Percentiles rank a stretch among this genome's conserved stretches.
These are phyloP conservation scores for Caenorhabditis angaria DNA, from an alignment of 2,888 invertebrate species.

Conservation along the genomic window DNA sequence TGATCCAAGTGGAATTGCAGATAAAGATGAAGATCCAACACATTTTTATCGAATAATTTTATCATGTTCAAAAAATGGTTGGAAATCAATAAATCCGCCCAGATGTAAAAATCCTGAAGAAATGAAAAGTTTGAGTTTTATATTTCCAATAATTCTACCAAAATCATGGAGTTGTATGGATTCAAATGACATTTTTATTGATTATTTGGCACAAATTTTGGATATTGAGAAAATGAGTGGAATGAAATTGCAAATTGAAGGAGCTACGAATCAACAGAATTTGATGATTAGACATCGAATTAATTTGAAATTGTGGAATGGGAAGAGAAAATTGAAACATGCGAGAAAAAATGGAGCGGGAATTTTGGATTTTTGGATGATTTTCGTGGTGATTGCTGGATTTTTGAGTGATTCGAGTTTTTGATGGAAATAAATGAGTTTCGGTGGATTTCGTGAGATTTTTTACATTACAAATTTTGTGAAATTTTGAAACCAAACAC, in stretches of 20 bases:
- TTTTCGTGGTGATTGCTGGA: too few relatives aligned
- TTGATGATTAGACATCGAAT: constrained; percentile 19
- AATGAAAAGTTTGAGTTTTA: constrained; percentile 23
- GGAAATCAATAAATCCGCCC: constrained; percentile 27
- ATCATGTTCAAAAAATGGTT: constrained; percentile 20
- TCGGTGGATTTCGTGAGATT: too few relatives aligned
- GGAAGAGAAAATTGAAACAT: too few relatives aligned
- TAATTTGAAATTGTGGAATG: constrained; percentile 22
- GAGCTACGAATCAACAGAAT: constrained; percentile 18
- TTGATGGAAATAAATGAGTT: too few relatives aligned
- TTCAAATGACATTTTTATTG: constrained; percentile 25
- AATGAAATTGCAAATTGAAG: constrained; percentile 24
- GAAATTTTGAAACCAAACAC: too few relatives aligned
- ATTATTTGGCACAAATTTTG: constrained; percentile 31
- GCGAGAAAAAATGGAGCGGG: too few relatives aligned
- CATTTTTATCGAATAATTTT: constrained; percentile 32
- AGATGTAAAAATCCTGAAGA: constrained; percentile 21
- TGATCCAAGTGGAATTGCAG: neutral
- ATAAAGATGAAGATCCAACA: constrained; percentile 6
- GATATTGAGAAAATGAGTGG: constrained; percentile 35
- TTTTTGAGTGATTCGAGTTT: too few relatives aligned
- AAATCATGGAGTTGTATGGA: constrained; percentile 9
- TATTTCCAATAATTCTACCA: constrained; percentile 23
- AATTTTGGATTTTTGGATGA: too few relatives aligned
- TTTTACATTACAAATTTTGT: too few relatives aligned